Percentiles rank a stretch among this genome's conserved stretches.
These are phyloP conservation scores for Eueremaeus valkanovi DNA, from an alignment of 2,888 invertebrate species.

Conservation along the genomic window DNA sequence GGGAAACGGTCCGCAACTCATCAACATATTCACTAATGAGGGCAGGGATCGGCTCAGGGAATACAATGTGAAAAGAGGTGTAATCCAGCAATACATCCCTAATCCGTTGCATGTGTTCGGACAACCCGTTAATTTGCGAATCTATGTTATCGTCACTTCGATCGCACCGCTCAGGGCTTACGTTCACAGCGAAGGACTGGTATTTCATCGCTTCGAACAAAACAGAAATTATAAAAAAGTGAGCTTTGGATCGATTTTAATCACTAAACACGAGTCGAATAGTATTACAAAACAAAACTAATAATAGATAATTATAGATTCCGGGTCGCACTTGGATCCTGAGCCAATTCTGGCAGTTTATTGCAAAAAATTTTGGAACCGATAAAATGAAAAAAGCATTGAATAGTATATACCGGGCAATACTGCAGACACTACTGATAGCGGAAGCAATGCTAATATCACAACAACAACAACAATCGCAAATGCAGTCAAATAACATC, in stretches of 20 bases:
- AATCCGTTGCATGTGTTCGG: slow-evolving; percentile 50
- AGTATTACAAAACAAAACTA: no score
- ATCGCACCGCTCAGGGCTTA: slow-evolving; percentile 52
- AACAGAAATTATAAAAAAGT: slow-evolving; percentile 49
- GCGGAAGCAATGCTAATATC: slow-evolving; percentile 44
- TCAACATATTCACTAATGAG: slow-evolving; percentile 45
- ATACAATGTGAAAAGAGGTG: slow-evolving; percentile 41
- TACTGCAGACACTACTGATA: slow-evolving; percentile 47
- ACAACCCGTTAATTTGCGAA: slow-evolving; percentile 50
- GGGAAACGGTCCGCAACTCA: slow-evolving; percentile 42
- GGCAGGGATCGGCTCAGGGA: slow-evolving; percentile 45
- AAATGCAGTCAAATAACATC: slow-evolving; percentile 19
- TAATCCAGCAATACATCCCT: slow-evolving; percentile 47
- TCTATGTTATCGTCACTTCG: slow-evolving; percentile 52
- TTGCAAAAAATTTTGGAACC: slow-evolving; percentile 47
- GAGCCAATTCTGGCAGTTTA: slow-evolving; percentile 48
- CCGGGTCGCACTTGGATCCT: slow-evolving; percentile 47
- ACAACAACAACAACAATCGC: slow-evolving; percentile 38
- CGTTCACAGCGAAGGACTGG: slow-evolving; percentile 51
- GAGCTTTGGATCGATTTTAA: neutral
- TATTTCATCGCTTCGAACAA: slow-evolving; percentile 49
- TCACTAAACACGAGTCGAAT: neutral
- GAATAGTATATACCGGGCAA: slow-evolving; percentile 44
- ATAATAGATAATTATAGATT: slow-evolving; percentile 42
- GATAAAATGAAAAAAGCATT: slow-evolving; percentile 46